phyloP scores from a whole-genome alignment of 1,140 invertebrate species.

The Lordiphosa clarofinis region DNA sequence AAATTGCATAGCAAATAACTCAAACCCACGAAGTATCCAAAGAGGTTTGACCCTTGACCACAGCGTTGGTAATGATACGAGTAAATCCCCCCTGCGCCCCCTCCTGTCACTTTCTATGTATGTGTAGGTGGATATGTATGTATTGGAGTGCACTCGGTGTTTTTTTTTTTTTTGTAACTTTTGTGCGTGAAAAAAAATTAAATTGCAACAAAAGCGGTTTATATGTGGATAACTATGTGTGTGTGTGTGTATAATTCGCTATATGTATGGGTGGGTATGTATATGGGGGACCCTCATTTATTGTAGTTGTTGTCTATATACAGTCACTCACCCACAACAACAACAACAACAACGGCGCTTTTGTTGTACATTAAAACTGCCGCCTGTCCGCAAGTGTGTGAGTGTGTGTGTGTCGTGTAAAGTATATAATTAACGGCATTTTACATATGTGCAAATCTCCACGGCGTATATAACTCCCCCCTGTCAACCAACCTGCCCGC shows the following conservation, averaged over 20 bases:
- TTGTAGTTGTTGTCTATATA: constrained; percentile 57
- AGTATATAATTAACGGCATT: constrained; percentile 70
- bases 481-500: constrained; percentile 13
- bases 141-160: constrained; percentile 2
- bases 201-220: constrained; percentile 55
- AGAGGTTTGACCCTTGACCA: constrained; percentile 15
- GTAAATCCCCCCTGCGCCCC: not conserved
- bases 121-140: constrained; percentile 12
- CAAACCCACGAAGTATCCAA: constrained; percentile 13
- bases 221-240: constrained; percentile 27
- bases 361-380: constrained; percentile 75
- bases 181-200: constrained; percentile 63
- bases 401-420: constrained; percentile 42
- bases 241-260: constrained; percentile 2
- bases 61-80: constrained; percentile 25
- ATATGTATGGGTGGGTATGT: constrained; percentile 3
- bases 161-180: constrained; percentile 52
- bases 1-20: constrained; percentile 61
- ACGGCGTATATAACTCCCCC: constrained; percentile 51
- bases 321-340: constrained; percentile 42
- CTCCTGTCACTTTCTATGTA: not conserved
- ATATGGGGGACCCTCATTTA: constrained; percentile 10
- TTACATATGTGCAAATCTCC: constrained; percentile 35
- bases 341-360: constrained; percentile 28
- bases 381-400: constrained; percentile 35